These are phyloP conservation scores for Plestiodon gilberti DNA, from an alignment of 2,113 vertebrate genomes.

Conservation along the genomic window DNA sequence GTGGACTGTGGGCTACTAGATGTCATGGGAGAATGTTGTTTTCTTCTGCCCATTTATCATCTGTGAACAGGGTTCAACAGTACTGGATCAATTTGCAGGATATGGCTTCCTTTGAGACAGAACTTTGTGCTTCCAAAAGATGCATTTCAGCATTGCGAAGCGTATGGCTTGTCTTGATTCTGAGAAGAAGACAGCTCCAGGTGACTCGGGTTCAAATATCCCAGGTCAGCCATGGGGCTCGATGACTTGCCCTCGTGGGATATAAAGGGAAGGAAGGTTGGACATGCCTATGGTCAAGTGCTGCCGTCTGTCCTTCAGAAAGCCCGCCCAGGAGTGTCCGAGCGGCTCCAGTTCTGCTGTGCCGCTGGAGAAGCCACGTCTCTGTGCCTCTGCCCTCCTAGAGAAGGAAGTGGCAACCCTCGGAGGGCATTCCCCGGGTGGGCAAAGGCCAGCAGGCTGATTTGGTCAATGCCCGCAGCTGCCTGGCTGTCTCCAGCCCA, in stretches of 20 bases:
- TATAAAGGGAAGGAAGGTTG: background rate
- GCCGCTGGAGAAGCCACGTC: background rate
- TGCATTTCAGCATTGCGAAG: background rate
- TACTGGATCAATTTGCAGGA: background rate
- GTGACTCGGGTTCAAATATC: background rate
- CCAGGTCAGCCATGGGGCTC: background rate
- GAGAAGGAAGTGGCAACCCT: background rate
- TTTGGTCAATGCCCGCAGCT: too few species aligned
- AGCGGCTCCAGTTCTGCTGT: background rate
- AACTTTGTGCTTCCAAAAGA: background rate
- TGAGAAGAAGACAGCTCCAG: background rate
- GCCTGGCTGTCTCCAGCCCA: background rate
- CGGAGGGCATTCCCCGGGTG: too few species aligned
- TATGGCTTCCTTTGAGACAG: background rate
- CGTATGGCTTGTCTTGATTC: background rate
- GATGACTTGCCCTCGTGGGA: background rate
- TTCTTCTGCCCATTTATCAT: background rate
- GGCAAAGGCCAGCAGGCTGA: background rate
- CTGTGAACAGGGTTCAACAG: background rate
- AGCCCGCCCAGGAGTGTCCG: background rate
- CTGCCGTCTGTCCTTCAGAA: background rate
- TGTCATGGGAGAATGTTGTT: too few species aligned
- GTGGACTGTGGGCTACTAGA: background rate
- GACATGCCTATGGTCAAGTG: background rate
- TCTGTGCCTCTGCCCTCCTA: too few species aligned